Percentiles rank a stretch among this genome's conserved stretches.
phyloP scores from a whole-genome alignment of 2,113 vertebrate genomes.

The Engystomops pustulosus region DNA sequence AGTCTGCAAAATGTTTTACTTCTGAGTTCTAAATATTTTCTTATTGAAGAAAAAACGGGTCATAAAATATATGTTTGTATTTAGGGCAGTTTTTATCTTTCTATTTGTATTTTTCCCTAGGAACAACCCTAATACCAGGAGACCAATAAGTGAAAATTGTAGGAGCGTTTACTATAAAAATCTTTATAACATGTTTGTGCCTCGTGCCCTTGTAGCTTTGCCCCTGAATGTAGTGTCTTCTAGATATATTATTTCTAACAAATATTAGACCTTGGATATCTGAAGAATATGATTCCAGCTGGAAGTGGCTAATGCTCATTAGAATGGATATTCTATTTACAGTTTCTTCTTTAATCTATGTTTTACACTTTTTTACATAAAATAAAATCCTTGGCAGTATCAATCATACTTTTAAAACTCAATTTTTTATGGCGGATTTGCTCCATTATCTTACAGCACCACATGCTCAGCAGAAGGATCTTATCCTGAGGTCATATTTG shows the following conservation, averaged over 20 bases:
- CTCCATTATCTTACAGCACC: not conserved
- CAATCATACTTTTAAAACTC: not conserved
- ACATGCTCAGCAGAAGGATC: not conserved
- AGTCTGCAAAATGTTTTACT: not conserved
- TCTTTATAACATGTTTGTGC: too few species aligned
- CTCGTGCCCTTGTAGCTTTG: too few species aligned
- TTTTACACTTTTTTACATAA: not conserved
- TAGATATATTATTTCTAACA: not conserved
- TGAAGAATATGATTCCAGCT: not conserved
- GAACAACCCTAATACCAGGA: too few species aligned
- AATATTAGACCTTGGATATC: not conserved
- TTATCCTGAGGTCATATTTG: not conserved
- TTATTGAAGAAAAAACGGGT: too few species aligned
- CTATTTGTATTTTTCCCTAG: too few species aligned
- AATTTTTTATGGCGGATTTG: slow-evolving; percentile 27
- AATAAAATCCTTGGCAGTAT: not conserved
- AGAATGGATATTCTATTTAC: not conserved
- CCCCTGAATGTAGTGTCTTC: not conserved
- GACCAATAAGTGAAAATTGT: too few species aligned
- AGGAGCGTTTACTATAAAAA: too few species aligned
- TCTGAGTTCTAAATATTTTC: not conserved
- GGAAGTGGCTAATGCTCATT: not conserved
- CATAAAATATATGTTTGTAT: too few species aligned
- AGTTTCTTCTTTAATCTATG: not conserved
- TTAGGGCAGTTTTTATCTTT: too few species aligned